phyloP scores from a whole-genome alignment of 53 echinoderm and acorn worm species.

The Luidia sarsii region DNA sequence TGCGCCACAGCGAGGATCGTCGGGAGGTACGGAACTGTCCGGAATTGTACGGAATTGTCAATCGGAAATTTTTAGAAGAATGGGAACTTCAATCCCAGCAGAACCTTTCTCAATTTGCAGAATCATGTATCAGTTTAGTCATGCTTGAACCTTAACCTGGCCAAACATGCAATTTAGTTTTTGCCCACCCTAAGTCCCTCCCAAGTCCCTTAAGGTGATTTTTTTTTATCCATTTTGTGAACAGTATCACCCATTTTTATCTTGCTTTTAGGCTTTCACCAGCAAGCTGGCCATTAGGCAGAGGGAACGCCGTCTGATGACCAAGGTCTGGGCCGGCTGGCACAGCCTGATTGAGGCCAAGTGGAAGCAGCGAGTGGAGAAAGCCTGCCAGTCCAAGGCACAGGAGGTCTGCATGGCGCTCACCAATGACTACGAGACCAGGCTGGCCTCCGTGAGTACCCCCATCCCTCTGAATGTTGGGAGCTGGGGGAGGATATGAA shows the following conservation, averaged over 20 bases:
- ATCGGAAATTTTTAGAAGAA: too few relatives aligned
- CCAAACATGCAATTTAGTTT: too few relatives aligned
- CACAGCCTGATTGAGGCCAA: constrained; percentile 94
- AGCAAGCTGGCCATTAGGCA: constrained; percentile 77
- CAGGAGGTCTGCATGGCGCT: constrained; percentile 99
- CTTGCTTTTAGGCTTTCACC: constrained; percentile 78
- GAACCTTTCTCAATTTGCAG: too few relatives aligned
- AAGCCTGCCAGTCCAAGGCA: constrained; percentile 95
- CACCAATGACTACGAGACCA: constrained; percentile 98
- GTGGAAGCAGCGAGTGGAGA: constrained; percentile 97
- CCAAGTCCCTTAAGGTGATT: not conserved
- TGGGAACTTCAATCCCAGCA: too few relatives aligned
- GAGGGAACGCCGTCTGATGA: constrained; percentile 72
- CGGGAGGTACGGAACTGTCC: constrained; percentile 96
- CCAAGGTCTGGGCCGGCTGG: constrained; percentile 91
- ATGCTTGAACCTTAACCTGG: too few relatives aligned
- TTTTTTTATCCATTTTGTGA: not conserved
- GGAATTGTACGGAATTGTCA: too few relatives aligned
- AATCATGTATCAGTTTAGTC: too few relatives aligned
- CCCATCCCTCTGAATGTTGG: too few relatives aligned
- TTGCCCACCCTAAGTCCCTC: too few relatives aligned
- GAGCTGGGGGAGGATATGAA: too few relatives aligned
- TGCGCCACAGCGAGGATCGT: constrained; percentile 86
- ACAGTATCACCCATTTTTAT: not conserved
- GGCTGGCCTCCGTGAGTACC: constrained; percentile 88